Evolutionary conservation across 2,888 invertebrate species (phyloP), one percentile per base, ranked within the genome.

Genomic region (Dyspetes luteomarginatus): DNA sequence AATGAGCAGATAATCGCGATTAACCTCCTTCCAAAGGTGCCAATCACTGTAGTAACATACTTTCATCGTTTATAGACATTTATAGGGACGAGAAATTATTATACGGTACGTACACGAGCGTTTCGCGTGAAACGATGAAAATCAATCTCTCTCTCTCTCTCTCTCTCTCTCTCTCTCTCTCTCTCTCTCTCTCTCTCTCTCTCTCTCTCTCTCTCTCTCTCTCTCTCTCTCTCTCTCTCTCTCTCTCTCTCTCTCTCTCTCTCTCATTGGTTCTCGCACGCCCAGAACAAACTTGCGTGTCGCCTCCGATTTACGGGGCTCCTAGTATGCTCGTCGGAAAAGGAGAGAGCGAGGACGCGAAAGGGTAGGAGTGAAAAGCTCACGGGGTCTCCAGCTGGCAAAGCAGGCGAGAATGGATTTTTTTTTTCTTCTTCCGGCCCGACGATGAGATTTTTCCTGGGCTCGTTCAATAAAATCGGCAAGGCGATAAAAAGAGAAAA

Each of bases 61-160:
- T 65, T 67, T 30, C 48, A 67, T 58, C 56, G 56, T 74, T 67
- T 36, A 64, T 43, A 74, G n/a, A 36, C 65, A 56, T 58, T 74
- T 58, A 48, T 58, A 56, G 48, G 55, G 43, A 67, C 48, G 74
- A 56, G 65, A 55, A 56, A 12, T 12, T 12, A 74, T 74, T 74
- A 28, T 73, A 73, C 28, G 74, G 64, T 30, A 30, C 52, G 73
- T 62, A 60, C 74, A 65, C 74, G 74, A 58, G 69, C 48, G 41
- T 69, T 81, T 74, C 69, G 50, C 74, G 74, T 74, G 64, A 78
- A 80, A 67, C 78, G 81, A 81, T 81, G 69, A 81, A 81, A 77
- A 81, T 81, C 78, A 78, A 58, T 19, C 17, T 69, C 64, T 28
- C 56, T 65, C 55, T 50, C 26, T 36, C 4, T 45, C 9, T 64